Percentiles rank a stretch among this genome's conserved stretches.
Conservation (phyloP, 1,140 invertebrate genomes). For the Zophobas atratus region DNA sequence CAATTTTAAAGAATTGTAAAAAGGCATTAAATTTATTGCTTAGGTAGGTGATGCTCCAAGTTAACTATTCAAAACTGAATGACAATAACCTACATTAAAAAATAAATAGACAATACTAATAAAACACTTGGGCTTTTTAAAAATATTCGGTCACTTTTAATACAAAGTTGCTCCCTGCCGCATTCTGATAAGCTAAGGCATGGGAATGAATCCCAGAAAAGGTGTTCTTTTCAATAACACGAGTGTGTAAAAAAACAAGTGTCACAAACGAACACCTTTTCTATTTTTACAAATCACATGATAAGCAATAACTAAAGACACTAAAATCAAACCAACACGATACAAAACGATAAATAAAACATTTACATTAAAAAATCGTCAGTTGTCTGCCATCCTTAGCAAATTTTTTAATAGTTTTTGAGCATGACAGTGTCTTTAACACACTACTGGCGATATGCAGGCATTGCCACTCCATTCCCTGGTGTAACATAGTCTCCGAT, state of each 20-base stretch:
- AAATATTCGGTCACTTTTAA: conserved; percentile 26
- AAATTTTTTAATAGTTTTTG: conserved; percentile 51
- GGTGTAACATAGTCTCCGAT: conserved; percentile 84
- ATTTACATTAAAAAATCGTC: conserved; percentile 18
- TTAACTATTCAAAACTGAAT: conserved; percentile 39
- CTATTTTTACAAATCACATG: conserved; percentile 31
- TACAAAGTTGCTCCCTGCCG: conserved; percentile 48
- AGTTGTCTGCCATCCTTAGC: conserved; percentile 33
- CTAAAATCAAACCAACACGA: conserved; percentile 19
- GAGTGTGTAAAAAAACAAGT: conserved; percentile 5
- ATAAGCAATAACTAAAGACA: conserved; percentile 29
- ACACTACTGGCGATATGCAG: conserved; percentile 69
- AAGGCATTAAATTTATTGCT: conserved; percentile 35
- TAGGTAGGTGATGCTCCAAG: conserved; percentile 29
- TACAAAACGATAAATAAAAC: conserved; percentile 31
- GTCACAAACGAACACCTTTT: not conserved
- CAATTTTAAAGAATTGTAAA: conserved; percentile 21
- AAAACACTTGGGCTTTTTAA: conserved; percentile 9
- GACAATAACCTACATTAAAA: not conserved
- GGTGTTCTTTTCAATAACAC: conserved; percentile 24
- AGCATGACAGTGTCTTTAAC: conserved; percentile 54
- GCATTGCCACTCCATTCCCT: conserved; percentile 67
- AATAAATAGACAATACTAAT: conserved; percentile 34
- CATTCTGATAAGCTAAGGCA: conserved; percentile 47
- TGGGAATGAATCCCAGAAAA: conserved; percentile 39